Conservation (phyloP, 2,113 vertebrate genomes). For the Varanus salvator region DNA sequence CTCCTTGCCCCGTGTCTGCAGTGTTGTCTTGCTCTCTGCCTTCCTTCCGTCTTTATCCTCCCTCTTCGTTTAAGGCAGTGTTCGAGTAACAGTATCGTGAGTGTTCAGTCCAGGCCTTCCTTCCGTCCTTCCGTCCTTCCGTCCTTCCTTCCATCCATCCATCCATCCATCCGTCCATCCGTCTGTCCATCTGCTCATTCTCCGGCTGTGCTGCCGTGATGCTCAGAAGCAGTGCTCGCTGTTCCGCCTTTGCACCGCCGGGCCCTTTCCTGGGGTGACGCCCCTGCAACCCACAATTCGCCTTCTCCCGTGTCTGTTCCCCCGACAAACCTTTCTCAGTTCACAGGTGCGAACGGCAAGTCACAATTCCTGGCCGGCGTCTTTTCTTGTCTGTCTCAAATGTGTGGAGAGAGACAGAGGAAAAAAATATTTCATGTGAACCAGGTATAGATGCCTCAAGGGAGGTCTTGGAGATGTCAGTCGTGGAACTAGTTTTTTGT, state of each 20-base stretch:
- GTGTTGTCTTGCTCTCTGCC: not conserved
- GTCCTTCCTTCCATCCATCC: not conserved
- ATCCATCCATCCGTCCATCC: not conserved
- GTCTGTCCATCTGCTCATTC: not conserved
- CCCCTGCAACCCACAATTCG: slow-evolving; percentile 9
- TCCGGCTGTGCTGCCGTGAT: not conserved
- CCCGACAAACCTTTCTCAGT: slow-evolving; percentile 50
- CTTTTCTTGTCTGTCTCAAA: slow-evolving; percentile 33
- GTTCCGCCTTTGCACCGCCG: not conserved
- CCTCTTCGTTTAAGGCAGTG: not conserved
- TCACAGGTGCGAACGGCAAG: slow-evolving; percentile 42
- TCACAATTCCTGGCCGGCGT: not conserved
- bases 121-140: not conserved
- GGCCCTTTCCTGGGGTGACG: slow-evolving; percentile 44
- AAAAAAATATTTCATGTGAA: not conserved
- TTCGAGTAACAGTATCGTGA: not conserved
- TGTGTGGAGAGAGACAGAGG: slow-evolving; percentile 4
- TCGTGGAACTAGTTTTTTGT: not conserved
- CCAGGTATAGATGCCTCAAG: slow-evolving; percentile 20
- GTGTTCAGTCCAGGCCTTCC: not conserved
- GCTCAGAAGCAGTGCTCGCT: not conserved
- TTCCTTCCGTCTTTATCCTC: not conserved
- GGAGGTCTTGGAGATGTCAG: not conserved
- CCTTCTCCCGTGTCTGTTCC: slow-evolving; percentile 39
- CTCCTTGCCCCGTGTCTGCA: not conserved